A percentile compares a stretch with the other conserved stretches of the same genome.
Conservation (phyloP, 2,888 invertebrate genomes). For the Hirtodrosophila confusa region DNA sequence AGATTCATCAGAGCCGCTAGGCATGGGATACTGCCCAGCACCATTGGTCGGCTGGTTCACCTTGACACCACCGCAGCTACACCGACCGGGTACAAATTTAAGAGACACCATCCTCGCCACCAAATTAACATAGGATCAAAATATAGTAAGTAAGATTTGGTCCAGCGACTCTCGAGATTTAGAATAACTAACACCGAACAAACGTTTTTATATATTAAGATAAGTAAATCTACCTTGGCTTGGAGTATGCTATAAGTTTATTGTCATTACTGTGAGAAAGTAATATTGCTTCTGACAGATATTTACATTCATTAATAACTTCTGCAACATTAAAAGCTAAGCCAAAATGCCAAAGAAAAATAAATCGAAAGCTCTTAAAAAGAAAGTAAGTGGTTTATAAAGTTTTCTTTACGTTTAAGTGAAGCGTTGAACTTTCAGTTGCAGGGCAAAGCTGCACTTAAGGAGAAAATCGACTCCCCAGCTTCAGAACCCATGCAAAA, state of each 20-base stretch:
- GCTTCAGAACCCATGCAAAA: background rate
- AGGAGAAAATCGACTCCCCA: background rate
- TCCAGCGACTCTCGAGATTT: too few relatives aligned
- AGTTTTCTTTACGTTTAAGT: background rate
- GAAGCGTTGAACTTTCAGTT: background rate
- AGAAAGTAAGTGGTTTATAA: constrained; percentile 15
- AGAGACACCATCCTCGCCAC: too few relatives aligned
- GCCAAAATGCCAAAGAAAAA: constrained; percentile 36
- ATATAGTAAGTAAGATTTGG: too few relatives aligned
- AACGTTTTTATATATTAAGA: too few relatives aligned
- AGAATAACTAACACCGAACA: too few relatives aligned
- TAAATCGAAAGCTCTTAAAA: constrained; percentile 27
- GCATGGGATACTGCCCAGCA: too few relatives aligned
- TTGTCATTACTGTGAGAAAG: background rate
- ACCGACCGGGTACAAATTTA: too few relatives aligned
- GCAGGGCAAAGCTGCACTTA: background rate
- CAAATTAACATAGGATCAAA: too few relatives aligned
- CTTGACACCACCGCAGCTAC: too few relatives aligned
- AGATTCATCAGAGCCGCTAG: too few relatives aligned
- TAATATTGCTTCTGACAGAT: background rate
- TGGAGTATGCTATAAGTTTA: background rate
- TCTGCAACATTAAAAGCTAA: background rate
- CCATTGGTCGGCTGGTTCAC: too few relatives aligned
- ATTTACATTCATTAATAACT: background rate
- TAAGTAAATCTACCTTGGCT: too few relatives aligned